Evolutionary conservation across 2,797 vertebrate genomes (phyloP).

Genomic region (Prunella strophiata): DNA sequence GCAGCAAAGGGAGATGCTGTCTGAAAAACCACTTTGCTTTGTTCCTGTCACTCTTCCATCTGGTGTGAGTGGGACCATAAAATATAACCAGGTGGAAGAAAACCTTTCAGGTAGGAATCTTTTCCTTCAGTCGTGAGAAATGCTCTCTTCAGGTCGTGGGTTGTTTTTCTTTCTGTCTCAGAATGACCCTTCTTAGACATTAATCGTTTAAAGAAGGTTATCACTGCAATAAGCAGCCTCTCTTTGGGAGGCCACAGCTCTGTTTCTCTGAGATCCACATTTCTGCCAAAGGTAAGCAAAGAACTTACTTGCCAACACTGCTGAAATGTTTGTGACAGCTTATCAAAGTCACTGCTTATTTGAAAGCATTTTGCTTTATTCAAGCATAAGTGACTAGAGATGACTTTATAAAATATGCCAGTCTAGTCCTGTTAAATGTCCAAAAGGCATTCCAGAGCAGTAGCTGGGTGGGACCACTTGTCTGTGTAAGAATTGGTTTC

Average conservation of each 20-base stretch:
- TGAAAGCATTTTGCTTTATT: neutral
- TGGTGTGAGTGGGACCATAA: conserved; percentile 15
- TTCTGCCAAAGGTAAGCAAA: neutral
- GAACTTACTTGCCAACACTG: neutral
- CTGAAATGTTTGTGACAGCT: neutral
- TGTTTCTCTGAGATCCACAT: neutral
- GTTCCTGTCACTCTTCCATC: conserved; percentile 1
- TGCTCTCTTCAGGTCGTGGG: neutral
- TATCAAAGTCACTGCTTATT: neutral
- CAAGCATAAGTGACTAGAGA: neutral
- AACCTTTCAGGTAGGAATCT: conserved; percentile 62
- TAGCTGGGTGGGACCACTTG: neutral
- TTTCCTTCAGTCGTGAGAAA: neutral
- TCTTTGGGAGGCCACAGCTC: neutral
- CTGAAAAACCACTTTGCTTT: conserved; percentile 33
- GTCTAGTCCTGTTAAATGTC: neutral
- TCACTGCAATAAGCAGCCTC: neutral
- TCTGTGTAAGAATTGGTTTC: neutral
- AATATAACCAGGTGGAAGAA: conserved; percentile 26
- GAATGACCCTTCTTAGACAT: neutral
- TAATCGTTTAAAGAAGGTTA: conserved; percentile 45
- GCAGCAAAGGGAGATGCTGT: conserved; percentile 48
- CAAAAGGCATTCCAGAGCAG: neutral
- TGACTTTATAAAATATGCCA: neutral
- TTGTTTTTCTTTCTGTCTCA: neutral